Evolutionary conservation across 2,888 invertebrate species (phyloP), one percentile per base, ranked within the genome.

Genomic region (Oeneis ivallda): DNA sequence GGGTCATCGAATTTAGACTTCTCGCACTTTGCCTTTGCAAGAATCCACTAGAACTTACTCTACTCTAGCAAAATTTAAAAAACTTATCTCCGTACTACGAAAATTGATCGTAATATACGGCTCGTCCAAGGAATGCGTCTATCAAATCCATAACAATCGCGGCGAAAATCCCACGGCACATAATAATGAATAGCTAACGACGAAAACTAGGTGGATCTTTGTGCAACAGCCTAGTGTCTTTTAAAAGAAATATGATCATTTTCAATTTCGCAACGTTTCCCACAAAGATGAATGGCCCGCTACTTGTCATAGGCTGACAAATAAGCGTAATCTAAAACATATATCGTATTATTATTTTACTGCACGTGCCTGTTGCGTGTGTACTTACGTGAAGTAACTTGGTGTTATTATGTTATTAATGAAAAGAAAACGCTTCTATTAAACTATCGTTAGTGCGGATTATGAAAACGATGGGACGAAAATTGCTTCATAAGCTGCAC

Each of bases 131-230:
- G 89, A 89, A 89, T 89, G 86, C 84, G 75, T 83, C 84, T 87
- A 87, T 87, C 87, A 88, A 83, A 85, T 76, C 76, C 74, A 77
- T 72, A 87, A 91, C 91, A 91, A 91, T 89, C 75, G 84, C 73
- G 72, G 70, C 71, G 80, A 86, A 89, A 89, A 87, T 91, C 92
- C 83, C 92, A 92, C 92, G 90, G 89, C 88, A 88, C 84, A 86
- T 84, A 88, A 87, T 84, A 88, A 91, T 91, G 91, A 91, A 92
- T 91, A 90, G 89, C 79, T 89, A 87, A 87, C 87, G 81, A 85
- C 90, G 86, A 90, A 90, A 92, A 92, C 90, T 92, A 92, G 92
- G 92, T 91, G 92, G 91, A 92, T 92, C 92, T 87, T 90, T 91
- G 90, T 91, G 91, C 91, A 92, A 92, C 83, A 81, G 85, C 77